Percentiles rank a stretch among this genome's conserved stretches.
Evolutionary conservation across 2,113 vertebrate genomes (phyloP).

Genomic region (Delphinapterus leucas): DNA sequence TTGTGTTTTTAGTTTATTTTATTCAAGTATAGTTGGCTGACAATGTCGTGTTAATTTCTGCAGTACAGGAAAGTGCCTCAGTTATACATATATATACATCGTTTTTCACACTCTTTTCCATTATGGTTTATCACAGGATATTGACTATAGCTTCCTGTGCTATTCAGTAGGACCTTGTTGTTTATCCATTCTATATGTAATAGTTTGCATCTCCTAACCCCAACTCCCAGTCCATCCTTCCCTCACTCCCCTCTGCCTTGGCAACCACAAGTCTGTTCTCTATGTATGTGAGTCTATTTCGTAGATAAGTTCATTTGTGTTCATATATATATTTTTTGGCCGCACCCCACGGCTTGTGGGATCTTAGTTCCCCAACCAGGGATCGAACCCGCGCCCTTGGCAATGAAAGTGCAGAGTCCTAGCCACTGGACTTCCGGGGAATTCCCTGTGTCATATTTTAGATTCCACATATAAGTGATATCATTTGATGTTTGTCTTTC

Average conservation of each 20-base stretch:
- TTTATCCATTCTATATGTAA: background rate
- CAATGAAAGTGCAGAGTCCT: background rate
- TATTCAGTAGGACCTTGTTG: background rate
- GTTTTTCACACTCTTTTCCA: background rate
- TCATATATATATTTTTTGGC: background rate
- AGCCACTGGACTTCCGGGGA: background rate
- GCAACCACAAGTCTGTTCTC: background rate
- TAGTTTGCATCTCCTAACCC: background rate
- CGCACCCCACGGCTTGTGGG: background rate
- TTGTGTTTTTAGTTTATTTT: background rate
- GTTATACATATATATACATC: background rate
- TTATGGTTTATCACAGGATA: background rate
- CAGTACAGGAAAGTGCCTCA: background rate
- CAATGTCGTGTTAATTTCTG: background rate
- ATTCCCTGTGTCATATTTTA: background rate
- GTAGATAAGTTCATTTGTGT: background rate
- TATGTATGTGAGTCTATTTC: background rate
- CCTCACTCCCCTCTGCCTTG: background rate
- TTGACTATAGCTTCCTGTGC: background rate
- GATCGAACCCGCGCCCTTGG: background rate
- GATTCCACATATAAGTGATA: background rate
- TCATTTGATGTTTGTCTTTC: background rate
- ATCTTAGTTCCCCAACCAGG: background rate
- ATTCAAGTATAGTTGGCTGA: background rate
- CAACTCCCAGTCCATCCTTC: background rate